Evolutionary conservation across 2,888 invertebrate genomes (phyloP).

Genomic region (Mycalesis mineus): DNA sequence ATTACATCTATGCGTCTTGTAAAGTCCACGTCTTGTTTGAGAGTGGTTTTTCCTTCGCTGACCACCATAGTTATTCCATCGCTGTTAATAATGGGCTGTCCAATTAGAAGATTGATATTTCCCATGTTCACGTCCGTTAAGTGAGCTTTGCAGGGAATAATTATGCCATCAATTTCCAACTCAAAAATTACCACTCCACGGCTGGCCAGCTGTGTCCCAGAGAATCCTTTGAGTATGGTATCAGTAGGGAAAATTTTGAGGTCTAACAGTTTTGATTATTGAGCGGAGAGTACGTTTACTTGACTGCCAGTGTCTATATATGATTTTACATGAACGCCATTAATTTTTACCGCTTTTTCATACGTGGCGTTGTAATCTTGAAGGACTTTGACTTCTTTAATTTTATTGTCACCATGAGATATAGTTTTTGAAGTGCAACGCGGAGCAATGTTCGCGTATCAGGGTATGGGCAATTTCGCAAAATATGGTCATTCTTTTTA

Average conservation of each 20-base stretch:
- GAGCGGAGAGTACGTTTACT: not conserved
- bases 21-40: not conserved
- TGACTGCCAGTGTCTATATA: constrained; percentile 22
- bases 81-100: constrained; percentile 9
- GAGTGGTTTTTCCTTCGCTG: not conserved
- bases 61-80: not conserved
- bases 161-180: constrained; percentile 1
- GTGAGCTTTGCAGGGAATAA: not conserved
- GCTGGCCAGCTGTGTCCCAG: not conserved
- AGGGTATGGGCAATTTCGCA: constrained; percentile 25
- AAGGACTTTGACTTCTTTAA: constrained; percentile 27
- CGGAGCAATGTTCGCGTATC: constrained; percentile 16
- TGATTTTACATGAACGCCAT: constrained; percentile 34
- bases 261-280: not conserved
- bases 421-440: not conserved
- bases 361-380: constrained; percentile 27
- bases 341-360: not conserved
- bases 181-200: constrained; percentile 1
- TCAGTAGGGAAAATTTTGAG: not conserved
- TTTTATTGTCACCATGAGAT: not conserved
- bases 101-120: not conserved
- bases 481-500: constrained; percentile 25
- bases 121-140: constrained; percentile 1
- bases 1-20: not conserved
- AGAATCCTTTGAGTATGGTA: not conserved